Conservation (phyloP, 2,888 invertebrate genomes). For the Acleris holmiana region DNA sequence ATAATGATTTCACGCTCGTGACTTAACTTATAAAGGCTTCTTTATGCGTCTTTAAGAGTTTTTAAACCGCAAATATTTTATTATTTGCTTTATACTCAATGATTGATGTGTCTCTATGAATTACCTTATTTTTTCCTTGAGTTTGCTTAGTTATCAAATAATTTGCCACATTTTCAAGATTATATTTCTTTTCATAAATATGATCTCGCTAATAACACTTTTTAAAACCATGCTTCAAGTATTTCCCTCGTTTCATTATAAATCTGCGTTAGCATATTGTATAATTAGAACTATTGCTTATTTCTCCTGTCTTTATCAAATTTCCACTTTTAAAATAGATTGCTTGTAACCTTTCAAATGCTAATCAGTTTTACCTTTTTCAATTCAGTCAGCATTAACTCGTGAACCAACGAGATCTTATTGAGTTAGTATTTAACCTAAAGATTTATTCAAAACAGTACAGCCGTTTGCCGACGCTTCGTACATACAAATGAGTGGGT, state of each 20-base stretch:
- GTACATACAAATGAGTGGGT: constrained; percentile 65
- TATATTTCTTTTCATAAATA: no score
- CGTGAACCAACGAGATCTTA: constrained; percentile 64
- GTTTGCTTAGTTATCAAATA: no score
- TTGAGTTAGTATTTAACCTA: constrained; percentile 74
- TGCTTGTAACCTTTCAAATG: constrained; percentile 51
- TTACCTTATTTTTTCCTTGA: no score
- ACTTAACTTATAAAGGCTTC: constrained; percentile 19
- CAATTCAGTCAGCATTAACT: constrained; percentile 69
- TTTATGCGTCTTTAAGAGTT: constrained; percentile 19
- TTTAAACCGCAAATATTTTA: constrained; percentile 11
- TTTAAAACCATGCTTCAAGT: no score
- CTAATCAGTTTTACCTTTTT: constrained; percentile 73
- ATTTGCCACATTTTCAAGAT: no score
- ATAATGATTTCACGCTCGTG: constrained; percentile 29
- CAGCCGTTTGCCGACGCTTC: constrained; percentile 56
- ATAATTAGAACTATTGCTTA: no score
- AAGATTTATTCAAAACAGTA: constrained; percentile 77
- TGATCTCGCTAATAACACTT: no score
- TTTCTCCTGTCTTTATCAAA: no score
- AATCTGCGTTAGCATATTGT: no score
- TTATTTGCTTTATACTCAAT: neutral
- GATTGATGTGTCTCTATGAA: constrained; percentile 7
- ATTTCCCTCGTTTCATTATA: no score
- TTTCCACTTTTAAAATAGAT: neutral